phyloP scores from a whole-genome alignment of 2,888 invertebrate species.

The Drosophila basisetae region DNA sequence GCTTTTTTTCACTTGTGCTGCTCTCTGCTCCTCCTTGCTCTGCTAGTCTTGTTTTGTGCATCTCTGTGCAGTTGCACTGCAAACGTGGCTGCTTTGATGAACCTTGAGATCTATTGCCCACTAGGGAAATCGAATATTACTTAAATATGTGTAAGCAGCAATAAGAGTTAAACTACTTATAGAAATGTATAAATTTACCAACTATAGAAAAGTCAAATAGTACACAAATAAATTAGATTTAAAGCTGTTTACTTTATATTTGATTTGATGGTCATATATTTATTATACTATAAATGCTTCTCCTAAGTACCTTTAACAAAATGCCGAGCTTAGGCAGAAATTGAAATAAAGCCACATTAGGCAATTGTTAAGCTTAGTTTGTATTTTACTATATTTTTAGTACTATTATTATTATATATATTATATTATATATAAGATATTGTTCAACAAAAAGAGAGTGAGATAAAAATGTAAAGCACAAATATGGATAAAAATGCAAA shows the following conservation, averaged over 20 bases:
- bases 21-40: background rate
- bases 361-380: background rate
- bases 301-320: background rate
- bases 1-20: constrained; percentile 4
- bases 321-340: background rate
- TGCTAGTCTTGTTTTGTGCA: background rate
- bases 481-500: background rate
- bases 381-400: background rate
- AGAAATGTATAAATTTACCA: background rate
- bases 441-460: background rate
- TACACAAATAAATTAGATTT: background rate
- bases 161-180: background rate
- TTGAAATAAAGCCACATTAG: background rate
- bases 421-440: background rate
- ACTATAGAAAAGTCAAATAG: background rate
- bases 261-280: too few relatives aligned
- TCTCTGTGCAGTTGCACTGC: constrained; percentile 4
- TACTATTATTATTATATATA: too few relatives aligned
- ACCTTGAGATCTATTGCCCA: background rate
- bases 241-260: too few relatives aligned
- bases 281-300: background rate
- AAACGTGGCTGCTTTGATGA: constrained; percentile 7
- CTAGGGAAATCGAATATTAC: background rate
- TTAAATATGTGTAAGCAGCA: background rate
- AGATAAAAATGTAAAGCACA: background rate